A percentile compares a stretch with the other conserved stretches of the same genome.
These are phyloP conservation scores for Xiphophorus hellerii DNA, from an alignment of 2,113 vertebrate species.

Conservation along the genomic window DNA sequence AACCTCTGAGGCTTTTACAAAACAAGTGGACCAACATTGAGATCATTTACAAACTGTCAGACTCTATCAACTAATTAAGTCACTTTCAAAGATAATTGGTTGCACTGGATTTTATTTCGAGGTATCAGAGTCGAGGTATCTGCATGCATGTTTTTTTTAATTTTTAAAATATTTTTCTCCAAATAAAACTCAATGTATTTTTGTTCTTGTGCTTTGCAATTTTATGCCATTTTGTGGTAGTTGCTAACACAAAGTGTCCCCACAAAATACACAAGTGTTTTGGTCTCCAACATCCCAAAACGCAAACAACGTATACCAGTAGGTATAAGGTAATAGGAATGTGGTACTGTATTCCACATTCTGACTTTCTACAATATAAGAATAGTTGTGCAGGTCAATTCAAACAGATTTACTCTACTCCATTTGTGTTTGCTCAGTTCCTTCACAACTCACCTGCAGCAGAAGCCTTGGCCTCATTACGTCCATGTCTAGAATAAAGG, in stretches of 20 bases:
- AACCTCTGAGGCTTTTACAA: not conserved
- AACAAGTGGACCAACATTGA: not conserved
- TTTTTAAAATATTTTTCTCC: no score
- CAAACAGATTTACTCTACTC: not conserved
- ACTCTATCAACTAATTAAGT: not conserved
- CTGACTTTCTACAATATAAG: not conserved
- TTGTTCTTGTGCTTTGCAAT: not conserved
- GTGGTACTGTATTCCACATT: not conserved
- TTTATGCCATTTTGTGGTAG: not conserved
- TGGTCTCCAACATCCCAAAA: not conserved
- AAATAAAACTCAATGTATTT: not conserved
- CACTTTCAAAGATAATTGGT: not conserved
- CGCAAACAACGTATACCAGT: not conserved
- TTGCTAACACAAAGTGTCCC: not conserved
- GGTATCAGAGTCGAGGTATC: no score
- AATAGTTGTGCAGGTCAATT: not conserved
- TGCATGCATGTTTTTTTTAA: no score
- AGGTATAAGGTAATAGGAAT: not conserved
- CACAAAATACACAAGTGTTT: not conserved
- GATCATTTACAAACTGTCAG: not conserved
- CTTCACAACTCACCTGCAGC: constrained; percentile 34
- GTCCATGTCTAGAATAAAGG: constrained; percentile 52
- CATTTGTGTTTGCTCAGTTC: constrained; percentile 25
- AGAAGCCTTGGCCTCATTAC: constrained; percentile 44
- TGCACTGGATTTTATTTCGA: not conserved